These are phyloP conservation scores for Tenthredo notha DNA, from an alignment of 2,888 invertebrate genomes.

Conservation along the genomic window DNA sequence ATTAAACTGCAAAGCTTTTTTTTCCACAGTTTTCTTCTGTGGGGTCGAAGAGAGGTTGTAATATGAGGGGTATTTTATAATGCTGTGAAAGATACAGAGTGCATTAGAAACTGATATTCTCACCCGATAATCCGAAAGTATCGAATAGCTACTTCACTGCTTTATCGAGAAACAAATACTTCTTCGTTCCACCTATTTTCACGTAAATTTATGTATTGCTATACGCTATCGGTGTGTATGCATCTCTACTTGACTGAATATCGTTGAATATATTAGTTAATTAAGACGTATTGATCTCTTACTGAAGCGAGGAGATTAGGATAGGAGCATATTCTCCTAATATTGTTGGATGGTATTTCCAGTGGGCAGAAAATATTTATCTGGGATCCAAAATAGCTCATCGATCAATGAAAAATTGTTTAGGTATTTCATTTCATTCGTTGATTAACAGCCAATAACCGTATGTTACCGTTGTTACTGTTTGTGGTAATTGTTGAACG, in stretches of 20 bases:
- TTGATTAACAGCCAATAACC: background rate
- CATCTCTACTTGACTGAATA: background rate
- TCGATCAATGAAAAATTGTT: background rate
- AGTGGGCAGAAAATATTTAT: background rate
- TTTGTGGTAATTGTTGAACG: background rate
- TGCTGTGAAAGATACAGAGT: background rate
- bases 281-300: background rate
- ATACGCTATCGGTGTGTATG: background rate
- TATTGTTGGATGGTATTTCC: background rate
- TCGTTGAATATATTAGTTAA: background rate
- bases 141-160: slow-evolving; percentile 5
- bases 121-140: background rate
- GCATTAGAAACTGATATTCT: slow-evolving; percentile 3
- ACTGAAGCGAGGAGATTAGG: background rate
- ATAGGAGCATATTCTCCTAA: background rate
- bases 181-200: background rate
- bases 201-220: background rate
- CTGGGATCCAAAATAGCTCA: background rate
- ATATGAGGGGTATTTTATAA: background rate
- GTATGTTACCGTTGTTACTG: background rate
- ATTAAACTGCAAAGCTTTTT: background rate
- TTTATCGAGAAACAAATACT: slow-evolving; percentile 13
- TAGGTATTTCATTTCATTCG: background rate
- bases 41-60: background rate
- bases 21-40: background rate